Conservation (phyloP, 2,113 vertebrate genomes). For the Romanogobio albipinnatus region DNA sequence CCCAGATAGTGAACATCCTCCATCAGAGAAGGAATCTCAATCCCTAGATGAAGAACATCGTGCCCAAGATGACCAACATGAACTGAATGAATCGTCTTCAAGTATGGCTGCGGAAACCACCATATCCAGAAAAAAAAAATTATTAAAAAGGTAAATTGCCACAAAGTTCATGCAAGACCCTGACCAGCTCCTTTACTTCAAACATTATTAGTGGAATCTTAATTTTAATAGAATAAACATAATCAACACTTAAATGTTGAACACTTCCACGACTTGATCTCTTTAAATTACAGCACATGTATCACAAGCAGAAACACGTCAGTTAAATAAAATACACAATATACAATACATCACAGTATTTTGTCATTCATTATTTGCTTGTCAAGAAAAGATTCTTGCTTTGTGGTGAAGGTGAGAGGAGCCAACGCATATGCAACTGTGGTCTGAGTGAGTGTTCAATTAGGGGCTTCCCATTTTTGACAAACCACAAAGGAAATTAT, state of each 20-base stretch:
- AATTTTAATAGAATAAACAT: background rate
- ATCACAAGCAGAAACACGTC: background rate
- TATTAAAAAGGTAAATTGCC: background rate
- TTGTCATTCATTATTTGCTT: background rate
- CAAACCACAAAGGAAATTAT: slow-evolving; percentile 6
- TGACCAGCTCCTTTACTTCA: background rate
- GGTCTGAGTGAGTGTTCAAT: background rate
- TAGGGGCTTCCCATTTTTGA: slow-evolving; percentile 3
- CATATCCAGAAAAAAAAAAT: slow-evolving; percentile 3
- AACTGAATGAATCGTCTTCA: no score
- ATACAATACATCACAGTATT: background rate
- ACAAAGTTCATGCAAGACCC: background rate
- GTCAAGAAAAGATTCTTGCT: background rate
- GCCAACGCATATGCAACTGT: background rate
- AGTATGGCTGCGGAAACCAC: no score
- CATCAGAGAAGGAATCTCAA: no score
- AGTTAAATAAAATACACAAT: background rate
- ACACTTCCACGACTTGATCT: background rate
- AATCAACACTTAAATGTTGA: background rate
- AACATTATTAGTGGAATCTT: background rate
- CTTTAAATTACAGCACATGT: background rate
- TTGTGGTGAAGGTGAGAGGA: background rate
- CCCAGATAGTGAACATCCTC: no score
- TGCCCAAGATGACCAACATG: no score
- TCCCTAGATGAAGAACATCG: no score